Base-by-base conservation (phyloP, 1,140 invertebrate species). In the Apis florea region DNA sequence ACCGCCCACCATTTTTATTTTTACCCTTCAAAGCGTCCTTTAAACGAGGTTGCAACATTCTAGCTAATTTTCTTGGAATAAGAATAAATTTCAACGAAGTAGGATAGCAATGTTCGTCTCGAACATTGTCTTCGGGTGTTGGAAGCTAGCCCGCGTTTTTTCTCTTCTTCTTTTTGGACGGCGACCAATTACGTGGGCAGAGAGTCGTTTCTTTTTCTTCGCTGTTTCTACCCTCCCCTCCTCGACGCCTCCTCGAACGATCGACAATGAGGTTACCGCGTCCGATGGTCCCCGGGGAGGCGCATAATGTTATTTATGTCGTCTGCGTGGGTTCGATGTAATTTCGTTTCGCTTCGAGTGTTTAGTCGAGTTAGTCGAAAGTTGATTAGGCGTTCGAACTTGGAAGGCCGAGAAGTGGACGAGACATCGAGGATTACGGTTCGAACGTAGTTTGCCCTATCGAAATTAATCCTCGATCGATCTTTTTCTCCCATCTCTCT, bases 321-420 rank as follows among this genome's bases (percentile, higher is more conserved):
- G n/a, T 26, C 24, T 26, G 68, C 61, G 61, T 26, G 49, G 17
- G 49, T 70, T 53, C 19, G 19, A 15, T 17, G 47, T 53, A 70
- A 70, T 70, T 26, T 24, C 68, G 49, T 26, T 70, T 70, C 8
- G 24, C 15, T 24, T 8, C 3, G 47, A 26, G 68, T 26, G 49
- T 70, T 67, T 53, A 53, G 68, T 13, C 15, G 31, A 51, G 24
- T 53, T 70, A n/a, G 59, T 13, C 5, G 11, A 54, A 21, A 26
- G 54, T 47, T 40, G 70, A 72, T 72, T 58, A 58, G 70, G 24
- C n/a, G 54, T 24, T 40, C 31, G n/a, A 40, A n/a, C 24, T 72
- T 72, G 21, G 54, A 72, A 72, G 70, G 54, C 40, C 70, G 70
- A 40, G 31, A n/a, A n/a, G 19, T 40, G 70, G 70, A 19, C 70